Evolutionary conservation across 2,797 vertebrate species (phyloP).

Genomic region (Xenops minutus): DNA sequence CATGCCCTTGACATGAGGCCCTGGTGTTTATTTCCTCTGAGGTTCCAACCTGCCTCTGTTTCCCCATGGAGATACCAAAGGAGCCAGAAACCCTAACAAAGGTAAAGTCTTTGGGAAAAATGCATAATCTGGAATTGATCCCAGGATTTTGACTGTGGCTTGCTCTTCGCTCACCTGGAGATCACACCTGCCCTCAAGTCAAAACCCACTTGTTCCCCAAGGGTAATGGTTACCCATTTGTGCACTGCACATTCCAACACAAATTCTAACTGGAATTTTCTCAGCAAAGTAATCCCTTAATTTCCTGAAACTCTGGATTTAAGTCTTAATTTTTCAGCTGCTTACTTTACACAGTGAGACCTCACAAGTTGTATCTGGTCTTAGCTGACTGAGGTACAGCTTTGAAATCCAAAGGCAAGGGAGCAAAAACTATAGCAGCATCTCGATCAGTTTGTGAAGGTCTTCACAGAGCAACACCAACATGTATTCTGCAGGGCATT

Average conservation of each 20-base stretch:
- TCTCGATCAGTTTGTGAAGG: background rate
- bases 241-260: rapidly evolving
- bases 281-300: background rate
- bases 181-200: too few species aligned
- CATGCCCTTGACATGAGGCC: rapidly evolving
- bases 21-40: background rate
- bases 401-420: background rate
- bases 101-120: too few species aligned
- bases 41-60: background rate
- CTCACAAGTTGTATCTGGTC: rapidly evolving
- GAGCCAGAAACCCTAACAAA: background rate
- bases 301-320: background rate
- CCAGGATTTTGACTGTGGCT: background rate
- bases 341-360: background rate
- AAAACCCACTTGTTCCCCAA: background rate
- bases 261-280: background rate
- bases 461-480: background rate
- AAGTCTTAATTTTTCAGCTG: background rate
- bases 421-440: background rate
- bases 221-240: background rate
- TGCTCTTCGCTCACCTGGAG: too few species aligned
- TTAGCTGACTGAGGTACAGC: rapidly evolving
- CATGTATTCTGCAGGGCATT: background rate
- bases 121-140: background rate
- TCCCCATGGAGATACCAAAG: rapidly evolving